phyloP scores from a whole-genome alignment of 2,888 invertebrate genomes.

The Standfussiana lucernea region DNA sequence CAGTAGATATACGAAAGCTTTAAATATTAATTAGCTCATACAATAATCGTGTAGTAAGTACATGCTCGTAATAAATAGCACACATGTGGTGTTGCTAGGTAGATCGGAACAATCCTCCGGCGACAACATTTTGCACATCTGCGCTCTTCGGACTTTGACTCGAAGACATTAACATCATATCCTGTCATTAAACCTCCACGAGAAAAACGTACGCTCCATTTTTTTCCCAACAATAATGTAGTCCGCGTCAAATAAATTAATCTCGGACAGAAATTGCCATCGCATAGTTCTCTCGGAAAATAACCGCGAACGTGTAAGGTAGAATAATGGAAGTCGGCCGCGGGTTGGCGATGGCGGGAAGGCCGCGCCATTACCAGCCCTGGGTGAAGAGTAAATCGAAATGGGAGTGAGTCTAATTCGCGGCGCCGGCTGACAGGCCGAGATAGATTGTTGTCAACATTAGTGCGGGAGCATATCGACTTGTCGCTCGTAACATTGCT shows the following conservation, averaged over 20 bases:
- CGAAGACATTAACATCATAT: slow-evolving; percentile 84
- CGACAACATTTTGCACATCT: slow-evolving; percentile 86
- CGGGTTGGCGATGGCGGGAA: slow-evolving; percentile 72
- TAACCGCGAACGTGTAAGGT: slow-evolving; percentile 68
- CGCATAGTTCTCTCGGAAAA: slow-evolving; percentile 78
- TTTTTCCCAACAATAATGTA: slow-evolving; percentile 82
- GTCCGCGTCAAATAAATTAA: slow-evolving; percentile 84
- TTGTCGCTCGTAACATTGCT: slow-evolving; percentile 81
- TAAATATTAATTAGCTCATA: slow-evolving; percentile 53
- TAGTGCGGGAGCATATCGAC: slow-evolving; percentile 89
- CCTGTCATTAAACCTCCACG: slow-evolving; percentile 87
- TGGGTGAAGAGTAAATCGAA: slow-evolving; percentile 87
- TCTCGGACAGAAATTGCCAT: slow-evolving; percentile 81
- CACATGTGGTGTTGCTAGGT: slow-evolving; percentile 81
- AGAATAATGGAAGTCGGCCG: slow-evolving; percentile 78
- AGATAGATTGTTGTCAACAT: slow-evolving; percentile 90
- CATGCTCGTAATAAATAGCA: slow-evolving; percentile 53
- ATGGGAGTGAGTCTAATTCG: slow-evolving; percentile 89
- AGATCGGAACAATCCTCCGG: slow-evolving; percentile 81
- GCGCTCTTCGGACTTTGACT: slow-evolving; percentile 79
- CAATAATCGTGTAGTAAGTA: slow-evolving; percentile 53
- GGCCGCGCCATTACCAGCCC: slow-evolving; percentile 77
- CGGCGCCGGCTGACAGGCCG: slow-evolving; percentile 87
- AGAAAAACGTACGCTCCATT: slow-evolving; percentile 77
- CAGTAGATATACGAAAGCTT: slow-evolving; percentile 25